Conservation (phyloP, 2,797 vertebrate species). For the Myotis myotis region DNA sequence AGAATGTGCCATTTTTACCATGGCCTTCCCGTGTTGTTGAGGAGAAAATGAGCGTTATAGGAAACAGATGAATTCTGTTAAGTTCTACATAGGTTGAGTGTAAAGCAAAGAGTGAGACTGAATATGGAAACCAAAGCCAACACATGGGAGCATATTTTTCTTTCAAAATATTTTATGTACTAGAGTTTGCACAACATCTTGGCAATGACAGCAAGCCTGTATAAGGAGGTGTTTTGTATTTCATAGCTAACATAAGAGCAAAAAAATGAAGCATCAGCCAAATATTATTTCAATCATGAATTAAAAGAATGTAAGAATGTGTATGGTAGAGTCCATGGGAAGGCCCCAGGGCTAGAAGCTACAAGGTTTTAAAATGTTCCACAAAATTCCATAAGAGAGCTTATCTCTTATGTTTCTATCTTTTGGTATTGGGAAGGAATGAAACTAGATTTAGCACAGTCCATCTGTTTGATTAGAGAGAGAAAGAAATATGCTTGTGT, state of each 20-base stretch:
- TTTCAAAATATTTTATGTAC: constrained; percentile 85
- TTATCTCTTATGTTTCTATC: constrained; percentile 27
- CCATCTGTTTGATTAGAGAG: constrained; percentile 65
- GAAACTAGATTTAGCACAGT: constrained; percentile 65
- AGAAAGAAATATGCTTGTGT: constrained; percentile 23
- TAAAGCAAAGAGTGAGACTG: constrained; percentile 72
- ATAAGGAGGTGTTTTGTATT: constrained; percentile 81
- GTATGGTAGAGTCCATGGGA: constrained; percentile 59
- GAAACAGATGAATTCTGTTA: constrained; percentile 78
- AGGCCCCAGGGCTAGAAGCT: constrained; percentile 62
- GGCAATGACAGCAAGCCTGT: constrained; percentile 77
- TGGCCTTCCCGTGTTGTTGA: constrained; percentile 8
- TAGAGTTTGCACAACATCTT: constrained; percentile 82
- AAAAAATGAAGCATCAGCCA: constrained; percentile 74
- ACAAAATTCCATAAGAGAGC: neutral
- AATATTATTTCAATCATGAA: constrained; percentile 74
- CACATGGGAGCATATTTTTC: constrained; percentile 81
- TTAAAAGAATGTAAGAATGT: constrained; percentile 76
- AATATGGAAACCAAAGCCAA: constrained; percentile 78
- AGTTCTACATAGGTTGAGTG: constrained; percentile 70
- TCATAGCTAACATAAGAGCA: constrained; percentile 81
- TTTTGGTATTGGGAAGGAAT: constrained; percentile 49
- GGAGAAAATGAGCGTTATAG: constrained; percentile 55
- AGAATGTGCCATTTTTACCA: neutral
- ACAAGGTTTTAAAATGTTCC: neutral